Conservation (phyloP, 2,888 invertebrate genomes). For the Ormyrus thymus region DNA sequence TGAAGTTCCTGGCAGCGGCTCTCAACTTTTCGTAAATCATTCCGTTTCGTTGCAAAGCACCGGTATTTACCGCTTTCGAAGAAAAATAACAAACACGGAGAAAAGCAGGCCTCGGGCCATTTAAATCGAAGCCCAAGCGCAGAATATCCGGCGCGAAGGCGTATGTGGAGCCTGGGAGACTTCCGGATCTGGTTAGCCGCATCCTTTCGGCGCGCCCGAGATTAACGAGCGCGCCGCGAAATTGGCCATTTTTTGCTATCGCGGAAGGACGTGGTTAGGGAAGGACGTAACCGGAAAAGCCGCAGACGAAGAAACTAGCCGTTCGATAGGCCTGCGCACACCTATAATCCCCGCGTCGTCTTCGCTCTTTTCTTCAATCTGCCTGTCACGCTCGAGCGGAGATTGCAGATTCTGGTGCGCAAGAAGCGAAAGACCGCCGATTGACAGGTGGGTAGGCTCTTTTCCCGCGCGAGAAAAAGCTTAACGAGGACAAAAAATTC, state of each 20-base stretch:
- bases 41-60: neutral
- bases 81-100: neutral
- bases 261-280: slow-evolving; percentile 51
- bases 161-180: slow-evolving; percentile 30
- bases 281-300: neutral
- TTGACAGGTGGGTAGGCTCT: neutral
- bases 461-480: neutral
- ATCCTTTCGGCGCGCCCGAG: slow-evolving; percentile 58
- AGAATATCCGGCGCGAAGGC: slow-evolving; percentile 35
- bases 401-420: neutral
- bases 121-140: slow-evolving; percentile 34
- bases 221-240: slow-evolving; percentile 37
- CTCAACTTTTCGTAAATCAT: slow-evolving; percentile 37
- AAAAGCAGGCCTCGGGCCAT: neutral
- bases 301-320: slow-evolving; percentile 18
- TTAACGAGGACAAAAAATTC: slow-evolving; percentile 3
- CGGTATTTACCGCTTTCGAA: too few species aligned
- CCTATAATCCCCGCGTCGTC: neutral
- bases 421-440: neutral
- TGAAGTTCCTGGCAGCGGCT: slow-evolving; percentile 59
- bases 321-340: neutral
- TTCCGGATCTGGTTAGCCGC: slow-evolving; percentile 68
- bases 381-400: slow-evolving; percentile 14
- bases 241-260: slow-evolving; percentile 21
- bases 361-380: slow-evolving; percentile 3